A percentile compares a stretch with the other conserved stretches of the same genome.
phyloP scores from a whole-genome alignment of 2,113 vertebrate genomes.

The Ovibos moschatus region DNA sequence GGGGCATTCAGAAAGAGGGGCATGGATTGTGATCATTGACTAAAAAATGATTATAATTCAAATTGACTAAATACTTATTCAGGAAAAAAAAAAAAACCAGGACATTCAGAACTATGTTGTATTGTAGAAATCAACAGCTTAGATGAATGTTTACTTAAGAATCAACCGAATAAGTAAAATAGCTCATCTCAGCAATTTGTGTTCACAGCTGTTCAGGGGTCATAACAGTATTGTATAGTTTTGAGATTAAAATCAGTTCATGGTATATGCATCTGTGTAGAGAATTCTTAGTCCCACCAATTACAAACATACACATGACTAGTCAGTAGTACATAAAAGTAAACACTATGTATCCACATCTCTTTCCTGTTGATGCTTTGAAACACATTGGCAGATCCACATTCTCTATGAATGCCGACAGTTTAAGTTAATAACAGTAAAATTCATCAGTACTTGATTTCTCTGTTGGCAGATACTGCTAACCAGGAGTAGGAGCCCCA shows the following conservation, averaged over 20 bases:
- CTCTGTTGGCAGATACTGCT: neutral
- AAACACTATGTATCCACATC: neutral
- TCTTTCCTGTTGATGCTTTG: neutral
- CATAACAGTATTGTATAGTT: neutral
- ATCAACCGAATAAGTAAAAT: constrained; percentile 25
- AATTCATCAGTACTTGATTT: neutral
- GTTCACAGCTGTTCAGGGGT: neutral
- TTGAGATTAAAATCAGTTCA: constrained; percentile 2
- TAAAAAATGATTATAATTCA: neutral
- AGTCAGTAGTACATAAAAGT: neutral
- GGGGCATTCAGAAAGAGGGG: neutral
- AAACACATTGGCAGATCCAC: neutral
- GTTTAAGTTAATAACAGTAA: neutral
- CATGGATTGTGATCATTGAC: neutral
- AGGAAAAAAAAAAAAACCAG: neutral
- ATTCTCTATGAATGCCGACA: neutral
- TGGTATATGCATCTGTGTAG: neutral
- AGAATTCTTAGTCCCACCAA: neutral
- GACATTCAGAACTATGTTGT: neutral
- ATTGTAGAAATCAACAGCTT: neutral
- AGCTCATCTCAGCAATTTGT: neutral
- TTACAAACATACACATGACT: neutral
- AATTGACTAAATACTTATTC: constrained; percentile 2
- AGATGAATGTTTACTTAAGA: neutral
- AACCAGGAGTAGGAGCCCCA: neutral